These are phyloP conservation scores for Entelurus aequoreus DNA, from an alignment of 2,113 vertebrate species.

Conservation along the genomic window DNA sequence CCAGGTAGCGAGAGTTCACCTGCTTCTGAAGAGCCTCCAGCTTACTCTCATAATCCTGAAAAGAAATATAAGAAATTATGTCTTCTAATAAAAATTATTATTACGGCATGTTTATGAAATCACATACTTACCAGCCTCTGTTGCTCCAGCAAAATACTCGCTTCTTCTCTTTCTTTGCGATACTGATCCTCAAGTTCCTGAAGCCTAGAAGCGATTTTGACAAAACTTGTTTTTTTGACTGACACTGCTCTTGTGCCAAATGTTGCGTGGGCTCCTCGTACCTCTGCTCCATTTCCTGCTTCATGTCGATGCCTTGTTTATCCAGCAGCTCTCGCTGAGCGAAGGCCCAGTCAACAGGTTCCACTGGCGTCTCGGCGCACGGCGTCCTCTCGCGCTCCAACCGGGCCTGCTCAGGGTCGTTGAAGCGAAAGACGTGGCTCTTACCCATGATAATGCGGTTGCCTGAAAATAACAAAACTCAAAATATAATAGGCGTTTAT, in stretches of 20 bases:
- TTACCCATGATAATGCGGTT: conserved; percentile 99
- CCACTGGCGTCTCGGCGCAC: conserved; percentile 86
- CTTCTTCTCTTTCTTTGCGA: conserved; percentile 90
- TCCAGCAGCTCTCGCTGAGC: conserved; percentile 94
- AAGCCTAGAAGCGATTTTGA: conserved; percentile 68
- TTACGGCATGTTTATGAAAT: neutral
- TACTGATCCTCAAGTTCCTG: conserved; percentile 97
- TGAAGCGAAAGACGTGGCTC: conserved; percentile 96
- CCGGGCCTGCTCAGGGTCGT: conserved; percentile 93
- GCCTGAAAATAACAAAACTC: conserved; percentile 60
- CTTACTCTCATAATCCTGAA: conserved; percentile 96
- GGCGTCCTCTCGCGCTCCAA: conserved; percentile 92
- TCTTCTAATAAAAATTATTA: neutral
- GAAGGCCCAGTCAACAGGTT: conserved; percentile 96
- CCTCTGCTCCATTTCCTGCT: conserved; percentile 99
- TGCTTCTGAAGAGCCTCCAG: conserved; percentile 93
- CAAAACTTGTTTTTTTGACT: neutral
- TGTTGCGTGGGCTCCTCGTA: conserved; percentile 31
- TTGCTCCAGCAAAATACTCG: conserved; percentile 93
- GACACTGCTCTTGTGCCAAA: neutral
- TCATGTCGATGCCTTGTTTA: conserved; percentile 98
- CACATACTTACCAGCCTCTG: conserved; percentile 84
- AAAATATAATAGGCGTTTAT: too few species aligned
- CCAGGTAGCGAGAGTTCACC: conserved; percentile 87
- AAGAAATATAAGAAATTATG: conserved; percentile 1